These are phyloP conservation scores for Cheilosia soror DNA, from an alignment of 2,888 invertebrate genomes.

Conservation along the genomic window DNA sequence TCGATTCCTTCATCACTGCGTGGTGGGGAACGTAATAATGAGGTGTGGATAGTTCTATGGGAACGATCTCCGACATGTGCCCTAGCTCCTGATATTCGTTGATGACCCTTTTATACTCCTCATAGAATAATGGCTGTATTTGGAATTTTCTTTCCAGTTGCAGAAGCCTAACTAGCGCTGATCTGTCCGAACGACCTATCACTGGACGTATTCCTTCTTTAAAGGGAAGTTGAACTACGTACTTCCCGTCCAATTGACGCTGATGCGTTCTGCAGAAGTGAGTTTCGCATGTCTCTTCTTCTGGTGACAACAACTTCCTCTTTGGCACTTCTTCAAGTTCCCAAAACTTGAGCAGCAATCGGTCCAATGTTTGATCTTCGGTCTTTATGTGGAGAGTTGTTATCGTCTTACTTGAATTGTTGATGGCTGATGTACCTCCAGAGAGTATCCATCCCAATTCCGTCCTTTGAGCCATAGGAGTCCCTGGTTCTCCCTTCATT, in stretches of 20 bases:
- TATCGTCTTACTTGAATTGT: not conserved
- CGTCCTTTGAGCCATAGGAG: conserved; percentile 10
- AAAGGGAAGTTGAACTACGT: conserved; percentile 16
- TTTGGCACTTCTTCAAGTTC: conserved; percentile 23
- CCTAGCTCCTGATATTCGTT: conserved; percentile 6
- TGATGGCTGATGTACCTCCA: not conserved
- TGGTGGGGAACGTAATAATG: conserved; percentile 41
- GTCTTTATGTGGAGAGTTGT: conserved; percentile 5
- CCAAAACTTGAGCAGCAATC: conserved; percentile 2
- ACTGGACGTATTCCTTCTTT: conserved; percentile 16
- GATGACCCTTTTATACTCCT: not conserved
- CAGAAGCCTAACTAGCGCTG: conserved; percentile 5
- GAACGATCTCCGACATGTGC: not conserved
- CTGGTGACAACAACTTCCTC: not conserved
- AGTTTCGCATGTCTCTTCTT: conserved; percentile 10
- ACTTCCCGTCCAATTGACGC: not conserved
- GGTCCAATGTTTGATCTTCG: not conserved
- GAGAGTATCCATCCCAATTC: not conserved
- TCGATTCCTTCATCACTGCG: conserved; percentile 43
- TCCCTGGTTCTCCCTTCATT: conserved; percentile 6
- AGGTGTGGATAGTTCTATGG: not conserved
- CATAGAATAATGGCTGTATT: not conserved
- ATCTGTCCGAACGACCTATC: conserved; percentile 14
- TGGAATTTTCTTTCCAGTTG: conserved; percentile 34
- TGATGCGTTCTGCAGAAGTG: conserved; percentile 22